Percentiles rank a stretch among this genome's conserved stretches.
Conservation (phyloP, 2,113 vertebrate species). For the Nibea coibor region DNA sequence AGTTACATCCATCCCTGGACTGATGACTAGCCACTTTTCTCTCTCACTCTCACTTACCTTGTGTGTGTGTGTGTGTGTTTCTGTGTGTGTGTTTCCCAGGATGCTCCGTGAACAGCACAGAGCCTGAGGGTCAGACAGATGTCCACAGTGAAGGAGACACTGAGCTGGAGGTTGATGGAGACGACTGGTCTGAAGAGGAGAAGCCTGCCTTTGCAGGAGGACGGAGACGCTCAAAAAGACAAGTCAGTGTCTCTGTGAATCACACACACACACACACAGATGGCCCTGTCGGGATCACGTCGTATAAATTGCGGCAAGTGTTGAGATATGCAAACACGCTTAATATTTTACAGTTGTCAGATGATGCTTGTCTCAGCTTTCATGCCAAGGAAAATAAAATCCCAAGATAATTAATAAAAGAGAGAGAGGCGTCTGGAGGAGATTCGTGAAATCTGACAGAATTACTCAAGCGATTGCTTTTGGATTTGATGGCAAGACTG, state of each 20-base stretch:
- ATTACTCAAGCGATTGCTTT: not conserved
- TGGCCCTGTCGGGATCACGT: not conserved
- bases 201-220: constrained; percentile 39
- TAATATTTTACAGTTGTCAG: constrained; percentile 45
- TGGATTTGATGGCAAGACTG: not conserved
- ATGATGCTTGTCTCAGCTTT: constrained; percentile 13
- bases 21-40: constrained; percentile 68
- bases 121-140: constrained; percentile 37
- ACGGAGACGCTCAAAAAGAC: constrained; percentile 82
- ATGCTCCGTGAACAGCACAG: constrained; percentile 62
- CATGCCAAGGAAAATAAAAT: constrained; percentile 22
- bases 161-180: constrained; percentile 30
- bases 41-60: not conserved
- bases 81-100: constrained; percentile 62
- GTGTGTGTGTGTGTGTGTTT: constrained; percentile 16
- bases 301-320: not conserved
- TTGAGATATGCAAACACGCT: constrained; percentile 41
- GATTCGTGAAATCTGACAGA: not conserved
- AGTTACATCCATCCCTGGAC: constrained; percentile 55
- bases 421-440: not conserved
- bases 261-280: constrained; percentile 10
- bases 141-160: constrained; percentile 19
- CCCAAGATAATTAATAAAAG: not conserved
- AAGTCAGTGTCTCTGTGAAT: constrained; percentile 68
- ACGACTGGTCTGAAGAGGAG: constrained; percentile 50